phyloP scores from a whole-genome alignment of 1,140 invertebrate genomes.

The Drosophila parvula region DNA sequence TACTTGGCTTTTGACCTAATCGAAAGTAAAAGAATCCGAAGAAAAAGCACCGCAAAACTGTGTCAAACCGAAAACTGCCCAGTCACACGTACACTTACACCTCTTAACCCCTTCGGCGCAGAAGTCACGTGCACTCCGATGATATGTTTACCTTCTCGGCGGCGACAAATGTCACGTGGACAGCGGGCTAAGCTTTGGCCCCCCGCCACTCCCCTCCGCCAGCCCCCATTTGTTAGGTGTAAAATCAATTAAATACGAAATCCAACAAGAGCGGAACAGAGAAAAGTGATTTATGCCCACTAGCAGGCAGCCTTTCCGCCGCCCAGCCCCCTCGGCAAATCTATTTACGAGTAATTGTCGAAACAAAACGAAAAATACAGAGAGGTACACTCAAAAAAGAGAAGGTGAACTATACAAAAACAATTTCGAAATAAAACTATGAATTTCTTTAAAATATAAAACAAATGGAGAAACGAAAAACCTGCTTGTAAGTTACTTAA shows the following conservation, averaged over 20 bases:
- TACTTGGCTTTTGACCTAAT: slow-evolving; percentile 16
- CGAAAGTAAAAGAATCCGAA: slow-evolving; percentile 14
- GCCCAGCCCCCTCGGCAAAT: slow-evolving; percentile 29
- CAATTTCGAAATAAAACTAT: background rate
- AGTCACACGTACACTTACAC: slow-evolving; percentile 13
- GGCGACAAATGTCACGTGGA: slow-evolving; percentile 68
- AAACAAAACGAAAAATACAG: slow-evolving; percentile 34
- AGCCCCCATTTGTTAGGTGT: slow-evolving; percentile 35
- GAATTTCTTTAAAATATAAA: background rate
- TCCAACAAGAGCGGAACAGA: slow-evolving; percentile 25
- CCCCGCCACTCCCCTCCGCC: slow-evolving; percentile 1
- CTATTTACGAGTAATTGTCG: slow-evolving; percentile 65
- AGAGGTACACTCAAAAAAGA: slow-evolving; percentile 1
- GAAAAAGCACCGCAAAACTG: background rate
- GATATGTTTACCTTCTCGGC: slow-evolving; percentile 28
- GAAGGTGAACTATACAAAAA: too few species aligned
- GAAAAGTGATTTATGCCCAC: slow-evolving; percentile 50
- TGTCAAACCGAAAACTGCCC: slow-evolving; percentile 20
- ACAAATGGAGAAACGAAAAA: too few species aligned
- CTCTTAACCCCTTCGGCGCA: background rate
- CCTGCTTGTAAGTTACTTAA: background rate
- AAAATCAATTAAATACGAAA: slow-evolving; percentile 71
- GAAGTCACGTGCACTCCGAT: slow-evolving; percentile 34
- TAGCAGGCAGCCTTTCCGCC: slow-evolving; percentile 17
- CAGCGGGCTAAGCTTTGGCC: slow-evolving; percentile 22